These are phyloP conservation scores for Calycopis cecrops DNA, from an alignment of 1,140 invertebrate species.

Conservation along the genomic window DNA sequence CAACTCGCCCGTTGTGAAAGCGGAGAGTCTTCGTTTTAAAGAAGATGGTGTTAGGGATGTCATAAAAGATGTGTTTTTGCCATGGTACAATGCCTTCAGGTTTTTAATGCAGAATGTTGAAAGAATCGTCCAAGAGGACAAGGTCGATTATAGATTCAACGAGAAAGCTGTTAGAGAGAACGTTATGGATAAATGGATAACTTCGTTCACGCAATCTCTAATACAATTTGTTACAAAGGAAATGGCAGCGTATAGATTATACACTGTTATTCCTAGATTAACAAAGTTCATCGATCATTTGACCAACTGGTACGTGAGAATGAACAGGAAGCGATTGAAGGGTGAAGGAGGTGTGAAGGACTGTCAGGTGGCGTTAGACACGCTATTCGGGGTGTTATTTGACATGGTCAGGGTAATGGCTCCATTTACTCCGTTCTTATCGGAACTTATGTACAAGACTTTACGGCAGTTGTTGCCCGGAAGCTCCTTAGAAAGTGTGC, in stretches of 20 bases:
- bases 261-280: conserved; percentile 95
- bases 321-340: conserved; percentile 95
- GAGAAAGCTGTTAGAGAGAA: conserved; percentile 80
- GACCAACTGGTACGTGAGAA: conserved; percentile 98
- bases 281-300: conserved; percentile 98
- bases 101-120: conserved; percentile 96
- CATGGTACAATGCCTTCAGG: conserved; percentile 99
- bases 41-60: conserved; percentile 98
- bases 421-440: conserved; percentile 97
- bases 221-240: conserved; percentile 92
- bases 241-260: conserved; percentile 96
- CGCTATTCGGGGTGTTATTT: conserved; percentile 91
- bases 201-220: conserved; percentile 96
- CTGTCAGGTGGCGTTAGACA: conserved; percentile 89
- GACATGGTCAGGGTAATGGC: conserved; percentile 95
- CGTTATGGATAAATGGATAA: conserved; percentile 98
- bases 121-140: conserved; percentile 84
- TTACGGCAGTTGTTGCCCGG: conserved; percentile 76
- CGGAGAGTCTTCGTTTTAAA: conserved; percentile 97
- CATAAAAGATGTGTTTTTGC: conserved; percentile 98
- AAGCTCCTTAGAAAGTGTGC: conserved; percentile 82
- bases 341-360: conserved; percentile 88
- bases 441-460: conserved; percentile 97
- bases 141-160: conserved; percentile 78
- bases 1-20: conserved; percentile 98